A percentile compares a stretch with the other conserved stretches of the same genome.
phyloP scores from a whole-genome alignment of 2,888 invertebrate species.

The Drosophila mulleri region DNA sequence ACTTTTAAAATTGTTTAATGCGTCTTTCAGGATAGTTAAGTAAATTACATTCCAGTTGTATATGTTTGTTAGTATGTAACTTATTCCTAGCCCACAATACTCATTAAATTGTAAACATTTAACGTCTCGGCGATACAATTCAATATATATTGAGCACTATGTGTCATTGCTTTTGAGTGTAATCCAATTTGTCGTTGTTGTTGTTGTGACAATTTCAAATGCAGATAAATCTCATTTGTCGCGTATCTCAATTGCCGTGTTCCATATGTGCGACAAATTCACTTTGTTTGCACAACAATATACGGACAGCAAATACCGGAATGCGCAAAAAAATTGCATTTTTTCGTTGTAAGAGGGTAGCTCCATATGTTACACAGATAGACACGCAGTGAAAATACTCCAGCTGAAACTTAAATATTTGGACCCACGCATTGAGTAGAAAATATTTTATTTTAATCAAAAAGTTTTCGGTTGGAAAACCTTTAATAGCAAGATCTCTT shows the following conservation, averaged over 20 bases:
- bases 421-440: not conserved
- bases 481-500: rapidly evolving
- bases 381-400: not conserved
- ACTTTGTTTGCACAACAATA: constrained; percentile 61
- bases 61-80: constrained; percentile 57
- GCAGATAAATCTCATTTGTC: constrained; percentile 25
- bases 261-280: constrained; percentile 57
- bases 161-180: constrained; percentile 8
- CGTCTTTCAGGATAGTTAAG: constrained; percentile 37
- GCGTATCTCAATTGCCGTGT: constrained; percentile 45
- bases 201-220: constrained; percentile 21
- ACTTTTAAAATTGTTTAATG: constrained; percentile 52
- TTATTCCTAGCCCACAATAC: constrained; percentile 60
- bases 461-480: not conserved
- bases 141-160: constrained; percentile 17
- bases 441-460: too few species aligned
- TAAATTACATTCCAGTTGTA: constrained; percentile 67
- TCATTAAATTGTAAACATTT: constrained; percentile 51
- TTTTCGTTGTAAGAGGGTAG: constrained; percentile 34
- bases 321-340: constrained; percentile 25
- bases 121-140: constrained; percentile 26
- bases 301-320: constrained; percentile 46
- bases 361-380: constrained; percentile 25
- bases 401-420: not conserved
- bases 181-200: constrained; percentile 31